A percentile compares a stretch with the other conserved stretches of the same genome.
phyloP scores from a whole-genome alignment of 2,888 invertebrate species.

The Limnephilus auricula region DNA sequence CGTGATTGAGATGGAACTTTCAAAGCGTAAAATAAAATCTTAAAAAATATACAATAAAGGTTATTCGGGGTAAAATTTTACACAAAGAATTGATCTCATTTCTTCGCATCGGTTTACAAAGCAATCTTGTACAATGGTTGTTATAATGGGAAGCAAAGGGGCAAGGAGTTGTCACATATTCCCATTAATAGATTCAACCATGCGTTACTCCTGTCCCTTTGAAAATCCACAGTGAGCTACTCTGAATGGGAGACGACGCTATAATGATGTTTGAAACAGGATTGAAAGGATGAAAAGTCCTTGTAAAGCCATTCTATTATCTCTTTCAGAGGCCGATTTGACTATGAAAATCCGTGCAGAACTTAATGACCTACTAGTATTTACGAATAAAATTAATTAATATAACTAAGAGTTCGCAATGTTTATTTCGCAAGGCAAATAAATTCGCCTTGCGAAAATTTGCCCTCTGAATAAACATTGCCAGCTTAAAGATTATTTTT shows the following conservation, averaged over 20 bases:
- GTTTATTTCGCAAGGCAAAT: too few species aligned
- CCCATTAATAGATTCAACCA: not conserved
- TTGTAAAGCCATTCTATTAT: not conserved
- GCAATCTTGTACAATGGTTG: not conserved
- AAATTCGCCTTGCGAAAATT: too few species aligned
- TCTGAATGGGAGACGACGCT: not conserved
- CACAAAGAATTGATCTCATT: not conserved
- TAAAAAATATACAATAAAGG: not conserved
- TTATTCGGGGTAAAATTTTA: not conserved
- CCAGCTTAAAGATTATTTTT: too few species aligned
- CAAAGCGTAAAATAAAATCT: not conserved
- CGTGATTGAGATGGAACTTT: not conserved
- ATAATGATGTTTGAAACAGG: not conserved
- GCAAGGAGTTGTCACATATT: not conserved
- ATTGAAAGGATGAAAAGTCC: not conserved
- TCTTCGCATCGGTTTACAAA: not conserved
- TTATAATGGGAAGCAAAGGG: not conserved
- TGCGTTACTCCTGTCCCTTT: not conserved
- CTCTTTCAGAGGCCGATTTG: not conserved
- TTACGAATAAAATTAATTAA: too few species aligned
- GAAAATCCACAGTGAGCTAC: not conserved
- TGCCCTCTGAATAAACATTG: too few species aligned
- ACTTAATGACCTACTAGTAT: not conserved
- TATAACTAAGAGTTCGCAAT: too few species aligned
- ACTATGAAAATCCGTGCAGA: not conserved